Base-by-base conservation (phyloP, 2,113 vertebrate species). In the Nyctereutes procyonoides region DNA sequence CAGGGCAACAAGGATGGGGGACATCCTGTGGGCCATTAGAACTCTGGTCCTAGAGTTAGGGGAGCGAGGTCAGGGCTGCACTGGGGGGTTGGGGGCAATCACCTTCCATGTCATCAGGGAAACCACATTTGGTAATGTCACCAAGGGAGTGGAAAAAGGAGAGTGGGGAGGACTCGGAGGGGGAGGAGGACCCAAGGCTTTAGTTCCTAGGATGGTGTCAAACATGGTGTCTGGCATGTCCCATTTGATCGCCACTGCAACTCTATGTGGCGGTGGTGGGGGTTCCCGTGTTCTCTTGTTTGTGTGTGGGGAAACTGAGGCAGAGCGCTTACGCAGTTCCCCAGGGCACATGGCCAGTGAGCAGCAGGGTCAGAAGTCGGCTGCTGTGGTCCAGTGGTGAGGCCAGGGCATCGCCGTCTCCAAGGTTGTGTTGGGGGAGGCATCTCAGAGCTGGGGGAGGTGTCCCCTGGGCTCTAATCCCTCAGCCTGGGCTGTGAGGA, bases 221-320 rank as follows among this genome's bases (percentile, higher is more conserved):
- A 32, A 4, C 1, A 4, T 13, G 13, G 28, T 2, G 11, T 13
- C 92, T 14, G 0, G 38, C 13, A 8, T 51, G 14, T 48, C 63
- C 15, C 35, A 19, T 74, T 16, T 43, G 35, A 11, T 17, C 2
- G 14, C 2, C 58, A 10, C 26, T 14, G 3, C 14, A 16, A 20
- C 51, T 13, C 35, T 24, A 0, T 14, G 91, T 53, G 43, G 43
- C 6, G 43, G 43, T 43, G 43, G 43, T 65, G 5, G 51, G 28
- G 20, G 38, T 38, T 65, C 38, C 74, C 13, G 15, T 60, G 35
- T 43, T 53, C 30, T 94, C 62, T 69, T 24, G 8, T 26, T 51
- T 24, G 62, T 26, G 17, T 79, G 11, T 84, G 71, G 56, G 86
- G 80, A 95, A 89, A 43, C 76, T 14, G 73, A 96, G 74, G 58